Base-by-base conservation (phyloP, 30 jellyfish, hydroid and myxozoan species). In the Catostylus mosaicus region DNA sequence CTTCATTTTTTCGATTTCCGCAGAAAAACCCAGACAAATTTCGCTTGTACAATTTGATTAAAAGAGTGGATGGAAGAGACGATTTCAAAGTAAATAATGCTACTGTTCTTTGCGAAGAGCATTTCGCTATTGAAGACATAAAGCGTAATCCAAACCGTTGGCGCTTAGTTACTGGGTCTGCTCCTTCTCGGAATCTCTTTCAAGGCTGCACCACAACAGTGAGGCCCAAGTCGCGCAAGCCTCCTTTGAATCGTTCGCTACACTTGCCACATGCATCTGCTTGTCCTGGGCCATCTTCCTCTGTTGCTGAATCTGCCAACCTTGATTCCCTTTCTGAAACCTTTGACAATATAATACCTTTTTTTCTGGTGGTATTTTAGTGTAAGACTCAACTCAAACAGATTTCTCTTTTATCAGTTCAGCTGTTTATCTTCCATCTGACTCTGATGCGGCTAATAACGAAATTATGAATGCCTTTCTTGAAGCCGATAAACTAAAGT, bases 1-100 rank as follows among this genome's bases (percentile, higher is more conserved):
- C 85, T 65, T 10, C 92, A 51, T 47, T 82, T 82, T 51, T 82
- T 82, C n/a, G 47, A 67, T 82, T 82, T 51, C 92, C 92, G 23
- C 86, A 82, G 72, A 82, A 52, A 26, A 67, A 82, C 33, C 92
- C 92, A 32, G 64, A 52, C 30, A 82, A n/a, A n/a, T n/a, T n/a
- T n/a, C n/a, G n/a, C n/a, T n/a, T n/a, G n/a, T n/a, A n/a, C n/a
- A n/a, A n/a, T n/a, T n/a, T n/a, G n/a, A n/a, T n/a, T n/a, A n/a
- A n/a, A n/a, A n/a, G n/a, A n/a, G n/a, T n/a, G n/a, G n/a, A n/a
- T n/a, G n/a, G n/a, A n/a, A n/a, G n/a, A n/a, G n/a, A n/a, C n/a
- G n/a, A n/a, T n/a, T n/a, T n/a, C n/a, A n/a, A n/a, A n/a, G n/a
- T n/a, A n/a, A n/a, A n/a, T n/a, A n/a, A n/a, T n/a, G n/a, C n/a